phyloP scores from a whole-genome alignment of 2,888 invertebrate genomes.

The Oligia fasciuncula region DNA sequence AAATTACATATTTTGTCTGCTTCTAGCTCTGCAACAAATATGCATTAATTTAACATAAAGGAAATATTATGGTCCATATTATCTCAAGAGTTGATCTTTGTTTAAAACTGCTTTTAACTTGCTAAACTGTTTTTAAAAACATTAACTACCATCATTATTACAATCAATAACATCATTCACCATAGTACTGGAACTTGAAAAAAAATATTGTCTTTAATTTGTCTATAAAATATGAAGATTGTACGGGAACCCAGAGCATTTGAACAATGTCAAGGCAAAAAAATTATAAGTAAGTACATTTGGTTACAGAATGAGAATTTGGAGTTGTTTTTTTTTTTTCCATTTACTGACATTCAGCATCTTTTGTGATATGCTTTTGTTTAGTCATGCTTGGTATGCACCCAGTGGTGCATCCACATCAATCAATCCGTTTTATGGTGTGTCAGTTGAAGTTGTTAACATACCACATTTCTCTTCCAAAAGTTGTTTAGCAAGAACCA shows the following conservation, averaged over 20 bases:
- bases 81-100: not conserved
- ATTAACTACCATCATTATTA: not conserved
- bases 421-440: too few species aligned
- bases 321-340: too few species aligned
- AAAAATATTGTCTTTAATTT: not conserved
- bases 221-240: not conserved
- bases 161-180: not conserved
- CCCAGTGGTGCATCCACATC: too few species aligned
- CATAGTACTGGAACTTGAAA: not conserved
- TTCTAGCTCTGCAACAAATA: slow-evolving; percentile 89
- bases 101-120: not conserved
- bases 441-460: slow-evolving; percentile 3
- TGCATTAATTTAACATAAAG: not conserved
- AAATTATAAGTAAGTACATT: not conserved
- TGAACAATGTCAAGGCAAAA: not conserved
- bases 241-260: not conserved
- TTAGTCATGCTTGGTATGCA: too few species aligned
- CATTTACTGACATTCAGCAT: too few species aligned
- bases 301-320: not conserved
- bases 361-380: too few species aligned
- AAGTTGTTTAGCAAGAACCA: slow-evolving; percentile 95
- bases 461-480: slow-evolving; percentile 94
- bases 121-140: not conserved
- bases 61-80: not conserved
- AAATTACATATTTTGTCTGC: slow-evolving; percentile 94